Evolutionary conservation across 2,797 vertebrate species (phyloP), one percentile per base, ranked within the genome.

Genomic region (Chelonia mydas): DNA sequence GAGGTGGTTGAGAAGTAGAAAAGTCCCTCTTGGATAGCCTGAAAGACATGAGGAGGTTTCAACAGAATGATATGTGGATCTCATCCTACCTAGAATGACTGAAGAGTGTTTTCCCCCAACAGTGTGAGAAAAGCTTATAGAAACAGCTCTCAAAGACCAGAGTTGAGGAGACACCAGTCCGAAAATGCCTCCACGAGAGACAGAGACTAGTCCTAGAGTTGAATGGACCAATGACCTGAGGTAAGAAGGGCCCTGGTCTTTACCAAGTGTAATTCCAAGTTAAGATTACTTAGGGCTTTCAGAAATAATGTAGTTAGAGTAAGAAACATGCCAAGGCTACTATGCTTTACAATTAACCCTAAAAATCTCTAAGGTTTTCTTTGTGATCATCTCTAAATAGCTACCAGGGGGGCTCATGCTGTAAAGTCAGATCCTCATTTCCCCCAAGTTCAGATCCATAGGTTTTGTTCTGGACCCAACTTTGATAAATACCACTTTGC

Each of bases 291-390:
- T 37, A 37, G 65, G n/a, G n/a, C 5, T 53, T 0, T 0, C 1
- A 33, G 83, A 0, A 1, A 85, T 4, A 3, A 61, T 21, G 55
- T 49, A 37, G 83, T 81, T 47, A 9, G 27, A 2, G 0, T 72
- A 45, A 47, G 11, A 82, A 49, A 84, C 81, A 72, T 3, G 95
- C 96, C 96, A 96, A 87, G 84, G 37, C 81, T 65, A 88, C 10
- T 91, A 94, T 25, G 89, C 92, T 81, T 86, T 1, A 6, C 93
- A 91, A 95, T 95, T 91, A 89, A 90, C 91, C 93, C 84, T 91
- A 93, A 94, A 94, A 96, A 96, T 93, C 5, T 94, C 95, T 87
- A 84, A 94, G 86, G 92, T 92, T 91, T 90, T 86, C 7, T 54
- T 89, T 89, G 19, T 72, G 23, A 37, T 23, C 28, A 92, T 93